Evolutionary conservation across 2,888 invertebrate species (phyloP), one percentile per base, ranked within the genome.

Genomic region (Neoscelio sp.): DNA sequence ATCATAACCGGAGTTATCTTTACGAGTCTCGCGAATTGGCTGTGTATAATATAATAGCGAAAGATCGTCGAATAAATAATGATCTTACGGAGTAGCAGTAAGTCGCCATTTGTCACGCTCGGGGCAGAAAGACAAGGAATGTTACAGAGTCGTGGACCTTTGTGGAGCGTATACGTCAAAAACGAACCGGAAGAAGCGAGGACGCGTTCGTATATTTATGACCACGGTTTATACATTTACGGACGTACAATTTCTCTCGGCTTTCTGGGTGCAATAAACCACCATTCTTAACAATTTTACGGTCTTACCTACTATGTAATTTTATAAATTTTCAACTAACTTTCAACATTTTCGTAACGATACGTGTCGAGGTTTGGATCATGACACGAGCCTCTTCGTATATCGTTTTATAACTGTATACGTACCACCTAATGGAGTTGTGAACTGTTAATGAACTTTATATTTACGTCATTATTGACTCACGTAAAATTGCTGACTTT

Each of bases 141-240:
- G 52, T 20, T 20, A 28, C 33, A 48, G 38, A 75, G 12, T 18
- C 13, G 30, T 12, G 52, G 46, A 67, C 52, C 40, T 67, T 75
- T 54, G 60, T 67, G 20, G 44, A 20, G 10, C 12, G 28, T 26
- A 28, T 8, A 44, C 46, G 28, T 68, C 23, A 23, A 78, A 44
- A 58, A 71, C 33, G 38, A 12, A 52, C 42, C 58, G 58, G 71
- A 65, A 60, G 62, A 50, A 30, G 15, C 44, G 65, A 67, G 46
- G 48, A 62, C 42, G 52, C 56, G 40, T 38, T 60, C 46, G 50
- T 54, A 67, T 67, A 80, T 81, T 78, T 81, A 73, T 52, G 76
- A 35, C 80, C 26, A 74, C 52, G 75, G 75, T 75, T 81, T 78
- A 76, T 78, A 40, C 62, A 54, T 78, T 78, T 76, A 76, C 62